These are phyloP conservation scores for Capitulum mitella DNA, from an alignment of 2,888 invertebrate genomes.

Conservation along the genomic window DNA sequence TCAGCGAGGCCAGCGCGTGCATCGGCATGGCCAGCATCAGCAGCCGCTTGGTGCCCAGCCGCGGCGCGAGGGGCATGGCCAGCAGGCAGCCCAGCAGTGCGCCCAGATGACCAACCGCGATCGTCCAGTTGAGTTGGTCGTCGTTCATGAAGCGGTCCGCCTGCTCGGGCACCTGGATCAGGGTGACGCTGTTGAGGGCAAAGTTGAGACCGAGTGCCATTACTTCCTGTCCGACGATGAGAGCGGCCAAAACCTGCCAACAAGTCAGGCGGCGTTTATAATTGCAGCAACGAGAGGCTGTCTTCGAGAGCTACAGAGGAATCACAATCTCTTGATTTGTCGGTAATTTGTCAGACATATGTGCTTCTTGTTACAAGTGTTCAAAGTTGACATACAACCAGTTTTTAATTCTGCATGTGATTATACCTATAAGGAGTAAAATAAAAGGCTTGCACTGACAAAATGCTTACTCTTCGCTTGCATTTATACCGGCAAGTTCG, in stretches of 20 bases:
- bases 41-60: not conserved
- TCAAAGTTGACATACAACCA: no score
- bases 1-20: not conserved
- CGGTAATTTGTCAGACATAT: no score
- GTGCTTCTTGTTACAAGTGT: no score
- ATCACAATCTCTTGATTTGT: no score
- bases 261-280: no score
- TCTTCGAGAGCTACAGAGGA: no score
- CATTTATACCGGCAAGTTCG: no score
- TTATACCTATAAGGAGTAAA: no score
- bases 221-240: not conserved
- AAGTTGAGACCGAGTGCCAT: not conserved
- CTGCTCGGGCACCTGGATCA: not conserved
- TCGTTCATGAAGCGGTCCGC: not conserved
- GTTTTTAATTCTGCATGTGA: no score
- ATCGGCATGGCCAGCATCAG: not conserved
- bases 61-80: not conserved
- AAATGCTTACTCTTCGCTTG: no score
- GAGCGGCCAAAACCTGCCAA: not conserved
- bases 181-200: not conserved
- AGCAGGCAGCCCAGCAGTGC: not conserved
- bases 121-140: slow-evolving; percentile 4
- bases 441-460: no score
- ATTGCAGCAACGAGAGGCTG: no score
- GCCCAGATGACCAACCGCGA: not conserved